phyloP scores from a whole-genome alignment of 2,797 vertebrate genomes.

The Adelosebastes latens region DNA sequence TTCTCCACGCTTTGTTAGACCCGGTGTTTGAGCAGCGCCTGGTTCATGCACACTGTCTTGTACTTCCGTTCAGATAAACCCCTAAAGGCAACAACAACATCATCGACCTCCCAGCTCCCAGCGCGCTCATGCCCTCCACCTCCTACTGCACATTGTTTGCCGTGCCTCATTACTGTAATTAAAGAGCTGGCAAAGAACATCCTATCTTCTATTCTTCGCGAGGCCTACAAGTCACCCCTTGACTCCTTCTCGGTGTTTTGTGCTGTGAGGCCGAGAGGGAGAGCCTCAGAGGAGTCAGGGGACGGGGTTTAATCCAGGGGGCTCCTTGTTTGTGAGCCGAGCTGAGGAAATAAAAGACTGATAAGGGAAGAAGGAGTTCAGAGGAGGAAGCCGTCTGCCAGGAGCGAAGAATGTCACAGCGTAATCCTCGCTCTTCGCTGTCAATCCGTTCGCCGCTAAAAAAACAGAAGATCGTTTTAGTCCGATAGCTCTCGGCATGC shows the following conservation, averaged over 20 bases:
- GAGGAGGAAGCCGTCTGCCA: conserved; percentile 15
- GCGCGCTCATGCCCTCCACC: background rate
- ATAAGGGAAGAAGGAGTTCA: conserved; percentile 38
- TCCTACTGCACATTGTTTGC: conserved; percentile 34
- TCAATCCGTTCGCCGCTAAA: conserved; percentile 1
- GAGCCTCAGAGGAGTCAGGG: conserved; percentile 24
- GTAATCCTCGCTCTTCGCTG: conserved; percentile 3
- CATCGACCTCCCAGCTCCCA: conserved; percentile 21
- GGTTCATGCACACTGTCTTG: conserved; percentile 22
- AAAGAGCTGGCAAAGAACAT: conserved; percentile 33
- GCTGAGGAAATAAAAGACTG: conserved; percentile 24
- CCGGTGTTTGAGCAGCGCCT: conserved; percentile 8
- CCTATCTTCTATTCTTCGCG: conserved; percentile 8
- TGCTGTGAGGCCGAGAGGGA: conserved; percentile 20
- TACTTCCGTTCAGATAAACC: conserved; percentile 23
- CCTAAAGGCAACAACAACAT: conserved; percentile 33
- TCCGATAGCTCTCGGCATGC: background rate
- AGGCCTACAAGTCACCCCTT: conserved; percentile 32
- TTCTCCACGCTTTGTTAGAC: conserved; percentile 21
- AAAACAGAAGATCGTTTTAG: conserved; percentile 24
- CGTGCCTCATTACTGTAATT: conserved; percentile 59
- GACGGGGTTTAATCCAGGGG: conserved; percentile 40
- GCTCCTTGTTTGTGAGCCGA: conserved; percentile 26
- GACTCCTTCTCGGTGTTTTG: conserved; percentile 26
- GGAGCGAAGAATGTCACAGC: conserved; percentile 11